A percentile compares a stretch with the other conserved stretches of the same genome.
These are phyloP conservation scores for Semnornis frantzii DNA, from an alignment of 2,113 vertebrate species.

Conservation along the genomic window DNA sequence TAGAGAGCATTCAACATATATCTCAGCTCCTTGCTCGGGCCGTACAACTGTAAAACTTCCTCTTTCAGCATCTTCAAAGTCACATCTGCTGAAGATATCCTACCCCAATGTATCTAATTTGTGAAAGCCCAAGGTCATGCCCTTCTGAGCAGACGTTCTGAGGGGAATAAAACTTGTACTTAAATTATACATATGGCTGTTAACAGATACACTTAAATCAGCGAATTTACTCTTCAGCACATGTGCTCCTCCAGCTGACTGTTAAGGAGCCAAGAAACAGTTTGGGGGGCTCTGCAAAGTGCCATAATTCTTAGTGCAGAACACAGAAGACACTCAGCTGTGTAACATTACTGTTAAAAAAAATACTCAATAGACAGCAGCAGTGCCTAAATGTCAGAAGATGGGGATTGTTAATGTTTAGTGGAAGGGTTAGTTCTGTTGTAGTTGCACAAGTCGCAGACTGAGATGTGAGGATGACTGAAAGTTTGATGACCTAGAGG, in stretches of 20 bases:
- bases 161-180: conserved; percentile 43
- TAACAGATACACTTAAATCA: conserved; percentile 59
- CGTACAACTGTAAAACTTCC: not conserved
- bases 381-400: not conserved
- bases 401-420: not conserved
- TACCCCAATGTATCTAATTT: conserved; percentile 35
- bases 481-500: not conserved
- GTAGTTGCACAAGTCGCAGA: not conserved
- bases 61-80: conserved; percentile 35
- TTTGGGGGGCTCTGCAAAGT: conserved; percentile 21
- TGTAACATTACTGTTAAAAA: not conserved
- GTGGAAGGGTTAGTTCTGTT: not conserved
- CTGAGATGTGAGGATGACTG: not conserved
- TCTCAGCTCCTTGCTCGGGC: not conserved
- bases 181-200: conserved; percentile 44
- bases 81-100: conserved; percentile 18
- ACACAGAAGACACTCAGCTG: not conserved
- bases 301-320: not conserved
- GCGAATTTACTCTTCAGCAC: conserved; percentile 36
- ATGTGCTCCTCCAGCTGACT: conserved; percentile 51
- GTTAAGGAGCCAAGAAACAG: not conserved
- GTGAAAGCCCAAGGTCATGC: conserved; percentile 60
- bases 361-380: not conserved
- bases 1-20: not conserved
- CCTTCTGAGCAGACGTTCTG: conserved; percentile 13